phyloP scores from a whole-genome alignment of 1,140 invertebrate species.

The Heliothis virescens region DNA sequence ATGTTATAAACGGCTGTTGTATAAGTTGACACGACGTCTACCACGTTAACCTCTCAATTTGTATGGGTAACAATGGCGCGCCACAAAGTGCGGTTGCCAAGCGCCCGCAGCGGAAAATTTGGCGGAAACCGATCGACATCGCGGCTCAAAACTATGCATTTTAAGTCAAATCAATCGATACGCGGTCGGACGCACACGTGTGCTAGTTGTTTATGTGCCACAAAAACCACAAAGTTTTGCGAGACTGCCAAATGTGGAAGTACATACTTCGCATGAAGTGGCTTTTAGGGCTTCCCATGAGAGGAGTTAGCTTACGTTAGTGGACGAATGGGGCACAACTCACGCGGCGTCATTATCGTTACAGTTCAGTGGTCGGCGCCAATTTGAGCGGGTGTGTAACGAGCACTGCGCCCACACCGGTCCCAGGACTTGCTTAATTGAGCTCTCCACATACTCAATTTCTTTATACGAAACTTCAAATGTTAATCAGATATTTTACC shows the following conservation, averaged over 20 bases:
- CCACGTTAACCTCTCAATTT: conserved; percentile 57
- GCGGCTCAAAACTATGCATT: conserved; percentile 79
- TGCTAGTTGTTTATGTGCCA: conserved; percentile 81
- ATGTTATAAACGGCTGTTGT: conserved; percentile 27
- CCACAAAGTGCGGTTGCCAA: conserved; percentile 70
- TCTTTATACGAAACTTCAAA: conserved; percentile 56
- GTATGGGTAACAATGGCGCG: conserved; percentile 63
- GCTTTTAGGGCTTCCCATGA: conserved; percentile 77
- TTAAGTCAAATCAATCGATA: conserved; percentile 82
- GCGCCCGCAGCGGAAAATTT: conserved; percentile 78
- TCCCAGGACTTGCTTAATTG: conserved; percentile 74
- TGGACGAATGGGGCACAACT: conserved; percentile 67
- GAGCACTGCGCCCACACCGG: conserved; percentile 68
- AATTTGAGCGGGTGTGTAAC: conserved; percentile 74
- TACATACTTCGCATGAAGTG: conserved; percentile 68
- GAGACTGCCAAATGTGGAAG: conserved; percentile 78
- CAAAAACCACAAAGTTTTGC: conserved; percentile 81
- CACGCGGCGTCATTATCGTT: conserved; percentile 75
- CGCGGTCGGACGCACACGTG: conserved; percentile 73
- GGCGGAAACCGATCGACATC: conserved; percentile 77
- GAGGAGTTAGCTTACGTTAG: conserved; percentile 74
- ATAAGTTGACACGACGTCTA: conserved; percentile 45
- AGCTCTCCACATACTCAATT: conserved; percentile 61
- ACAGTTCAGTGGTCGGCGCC: conserved; percentile 70
- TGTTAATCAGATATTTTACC: conserved; percentile 20